These are phyloP conservation scores for Lota lota DNA, from an alignment of 2,113 vertebrate genomes.

Conservation along the genomic window DNA sequence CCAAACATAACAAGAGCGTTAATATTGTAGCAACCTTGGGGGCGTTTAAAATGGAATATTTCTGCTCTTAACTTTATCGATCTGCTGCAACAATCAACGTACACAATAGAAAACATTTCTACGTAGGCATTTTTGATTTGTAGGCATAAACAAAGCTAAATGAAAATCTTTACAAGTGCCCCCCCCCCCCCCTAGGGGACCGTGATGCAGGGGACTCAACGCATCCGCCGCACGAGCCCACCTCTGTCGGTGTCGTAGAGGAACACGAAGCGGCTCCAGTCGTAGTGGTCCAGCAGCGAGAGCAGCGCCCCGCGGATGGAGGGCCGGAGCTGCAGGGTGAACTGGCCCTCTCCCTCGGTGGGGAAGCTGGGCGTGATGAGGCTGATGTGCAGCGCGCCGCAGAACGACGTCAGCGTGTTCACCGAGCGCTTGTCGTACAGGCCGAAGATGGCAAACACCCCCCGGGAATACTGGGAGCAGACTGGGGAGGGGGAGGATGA, in stretches of 20 bases:
- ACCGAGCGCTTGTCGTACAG: constrained; percentile 98
- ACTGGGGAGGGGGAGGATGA: constrained; percentile 70
- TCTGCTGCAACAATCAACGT: too few species aligned
- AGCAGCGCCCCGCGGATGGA: constrained; percentile 90
- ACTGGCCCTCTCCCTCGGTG: constrained; percentile 93
- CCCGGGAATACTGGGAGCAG: constrained; percentile 97
- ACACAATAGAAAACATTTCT: too few species aligned
- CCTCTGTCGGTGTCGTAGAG: constrained; percentile 96
- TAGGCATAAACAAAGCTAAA: too few species aligned
- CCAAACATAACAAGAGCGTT: too few species aligned
- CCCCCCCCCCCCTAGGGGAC: not conserved
- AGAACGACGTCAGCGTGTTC: constrained; percentile 97
- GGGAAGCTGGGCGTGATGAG: constrained; percentile 96
- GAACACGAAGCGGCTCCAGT: constrained; percentile 96
- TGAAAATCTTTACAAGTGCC: too few species aligned
- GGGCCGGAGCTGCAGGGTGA: constrained; percentile 93
- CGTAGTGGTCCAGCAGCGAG: constrained; percentile 92
- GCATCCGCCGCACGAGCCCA: constrained; percentile 53
- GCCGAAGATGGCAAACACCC: constrained; percentile 98
- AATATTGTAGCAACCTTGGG: too few species aligned
- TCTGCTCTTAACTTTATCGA: too few species aligned
- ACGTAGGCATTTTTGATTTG: too few species aligned
- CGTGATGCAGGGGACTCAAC: not conserved
- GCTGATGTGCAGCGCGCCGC: constrained; percentile 97
- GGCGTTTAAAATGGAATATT: too few species aligned